Percentiles rank a stretch among this genome's conserved stretches.
Evolutionary conservation across 64 coral and sea anemone species (phyloP).

Genomic region (Platygyra sinensis): DNA sequence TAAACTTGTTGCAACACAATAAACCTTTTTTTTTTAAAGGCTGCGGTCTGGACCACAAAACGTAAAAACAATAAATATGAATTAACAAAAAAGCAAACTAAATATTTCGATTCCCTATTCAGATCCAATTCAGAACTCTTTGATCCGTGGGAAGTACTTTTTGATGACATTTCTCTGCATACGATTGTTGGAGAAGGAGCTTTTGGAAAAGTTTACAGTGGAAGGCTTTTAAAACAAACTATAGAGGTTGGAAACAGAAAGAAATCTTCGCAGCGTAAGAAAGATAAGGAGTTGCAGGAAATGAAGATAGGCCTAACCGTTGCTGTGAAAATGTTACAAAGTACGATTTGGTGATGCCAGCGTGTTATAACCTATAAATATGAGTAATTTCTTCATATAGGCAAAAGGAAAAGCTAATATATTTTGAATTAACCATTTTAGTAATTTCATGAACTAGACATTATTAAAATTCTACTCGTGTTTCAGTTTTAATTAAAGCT

Average conservation of each 20-base stretch:
- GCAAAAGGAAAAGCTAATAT: too few relatives aligned
- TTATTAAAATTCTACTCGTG: too few relatives aligned
- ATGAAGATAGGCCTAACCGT: neutral
- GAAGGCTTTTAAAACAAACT: neutral
- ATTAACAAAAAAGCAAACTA: neutral
- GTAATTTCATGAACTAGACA: too few relatives aligned
- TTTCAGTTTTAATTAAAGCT: too few relatives aligned
- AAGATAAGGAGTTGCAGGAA: neutral
- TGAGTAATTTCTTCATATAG: too few relatives aligned
- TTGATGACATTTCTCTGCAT: neutral
- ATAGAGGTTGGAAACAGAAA: too few relatives aligned
- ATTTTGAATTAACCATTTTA: too few relatives aligned
- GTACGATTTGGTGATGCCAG: neutral
- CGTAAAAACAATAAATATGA: too few relatives aligned
- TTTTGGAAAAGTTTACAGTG: slow-evolving; percentile 18
- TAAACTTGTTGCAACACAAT: too few relatives aligned
- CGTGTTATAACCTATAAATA: too few relatives aligned
- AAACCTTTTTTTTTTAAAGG: too few relatives aligned
- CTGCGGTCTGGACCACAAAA: too few relatives aligned
- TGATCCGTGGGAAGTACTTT: neutral
- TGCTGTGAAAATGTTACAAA: slow-evolving; percentile 10
- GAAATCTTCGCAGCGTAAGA: neutral
- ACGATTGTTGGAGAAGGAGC: slow-evolving; percentile 1
- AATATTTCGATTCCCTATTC: neutral
- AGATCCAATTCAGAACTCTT: slow-evolving; percentile 3